Conservation (phyloP, 2,888 invertebrate genomes). For the Idaea dimidiata region DNA sequence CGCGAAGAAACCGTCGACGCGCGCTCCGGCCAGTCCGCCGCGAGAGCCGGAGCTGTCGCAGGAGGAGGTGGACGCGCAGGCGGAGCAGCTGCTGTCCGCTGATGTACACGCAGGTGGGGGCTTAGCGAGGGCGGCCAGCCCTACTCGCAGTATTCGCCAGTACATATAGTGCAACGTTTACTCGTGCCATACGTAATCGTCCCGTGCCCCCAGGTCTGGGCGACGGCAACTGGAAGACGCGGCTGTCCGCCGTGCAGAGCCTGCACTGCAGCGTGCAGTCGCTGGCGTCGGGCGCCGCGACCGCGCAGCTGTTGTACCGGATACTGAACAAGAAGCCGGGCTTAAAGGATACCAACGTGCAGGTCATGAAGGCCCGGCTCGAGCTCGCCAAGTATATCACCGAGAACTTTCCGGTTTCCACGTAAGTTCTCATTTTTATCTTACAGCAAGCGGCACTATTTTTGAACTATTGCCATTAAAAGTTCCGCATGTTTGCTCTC, state of each 20-base stretch:
- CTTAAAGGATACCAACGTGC: constrained; percentile 93
- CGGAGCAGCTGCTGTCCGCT: constrained; percentile 83
- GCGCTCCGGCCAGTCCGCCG: constrained; percentile 63
- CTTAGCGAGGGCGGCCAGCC: too few relatives aligned
- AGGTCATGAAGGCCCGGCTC: constrained; percentile 91
- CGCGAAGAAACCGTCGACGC: constrained; percentile 42
- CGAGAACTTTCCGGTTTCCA: constrained; percentile 86
- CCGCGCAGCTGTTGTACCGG: constrained; percentile 88
- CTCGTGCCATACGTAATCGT: too few relatives aligned
- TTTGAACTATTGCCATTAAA: too few relatives aligned
- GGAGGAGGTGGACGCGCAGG: constrained; percentile 89
- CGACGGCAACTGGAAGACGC: constrained; percentile 92
- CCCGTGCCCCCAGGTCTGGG: constrained; percentile 84
- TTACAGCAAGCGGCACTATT: too few relatives aligned
- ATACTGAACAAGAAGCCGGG: constrained; percentile 92
- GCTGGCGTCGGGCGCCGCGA: constrained; percentile 82
- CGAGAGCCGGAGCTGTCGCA: constrained; percentile 85
- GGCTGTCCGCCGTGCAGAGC: constrained; percentile 88
- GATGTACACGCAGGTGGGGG: constrained; percentile 77
- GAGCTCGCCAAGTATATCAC: constrained; percentile 90
- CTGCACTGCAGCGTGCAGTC: constrained; percentile 82
- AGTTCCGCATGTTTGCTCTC: too few relatives aligned
- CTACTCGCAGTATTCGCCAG: constrained; percentile 54
- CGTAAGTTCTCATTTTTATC: constrained; percentile 59
- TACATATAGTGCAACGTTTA: constrained; percentile 54